Percentiles rank a stretch among this genome's conserved stretches.
These are phyloP conservation scores for Acrobasis suavella DNA, from an alignment of 2,888 invertebrate species.

Conservation along the genomic window DNA sequence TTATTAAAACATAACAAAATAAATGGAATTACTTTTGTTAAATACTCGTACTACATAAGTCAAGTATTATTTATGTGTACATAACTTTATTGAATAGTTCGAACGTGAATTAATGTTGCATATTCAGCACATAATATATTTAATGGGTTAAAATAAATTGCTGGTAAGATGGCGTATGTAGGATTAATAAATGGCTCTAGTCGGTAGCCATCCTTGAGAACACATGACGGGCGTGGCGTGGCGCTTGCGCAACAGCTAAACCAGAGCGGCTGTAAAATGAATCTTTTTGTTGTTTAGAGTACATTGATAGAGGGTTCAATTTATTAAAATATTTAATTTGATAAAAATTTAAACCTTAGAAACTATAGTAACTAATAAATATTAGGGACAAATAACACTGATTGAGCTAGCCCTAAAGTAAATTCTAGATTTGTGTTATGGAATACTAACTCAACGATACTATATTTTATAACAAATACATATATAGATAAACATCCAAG, in stretches of 20 bases:
- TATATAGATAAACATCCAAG: no score
- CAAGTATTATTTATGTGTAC: neutral
- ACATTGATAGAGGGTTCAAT: neutral
- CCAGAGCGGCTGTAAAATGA: slow-evolving; percentile 26
- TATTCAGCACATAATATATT: neutral
- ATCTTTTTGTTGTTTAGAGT: neutral
- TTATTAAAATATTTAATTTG: no score
- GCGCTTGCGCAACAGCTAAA: slow-evolving; percentile 25
- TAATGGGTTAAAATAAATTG: slow-evolving; percentile 2
- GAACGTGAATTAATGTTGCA: neutral
- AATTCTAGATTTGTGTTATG: no score
- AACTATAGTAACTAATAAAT: no score
- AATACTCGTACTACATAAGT: no score
- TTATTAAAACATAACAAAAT: no score
- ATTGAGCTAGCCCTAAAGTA: no score
- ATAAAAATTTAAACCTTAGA: no score
- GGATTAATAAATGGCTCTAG: slow-evolving; percentile 13
- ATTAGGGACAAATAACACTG: no score
- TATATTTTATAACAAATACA: no score
- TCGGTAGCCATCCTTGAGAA: slow-evolving; percentile 30
- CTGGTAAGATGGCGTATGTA: slow-evolving; percentile 9
- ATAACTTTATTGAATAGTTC: neutral
- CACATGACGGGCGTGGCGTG: slow-evolving; percentile 26
- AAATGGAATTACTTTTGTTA: no score
- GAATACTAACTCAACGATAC: no score